Percentiles rank a stretch among this genome's conserved stretches.
phyloP scores from a whole-genome alignment of 1,140 invertebrate genomes.

The Rhyacophila brunnea region DNA sequence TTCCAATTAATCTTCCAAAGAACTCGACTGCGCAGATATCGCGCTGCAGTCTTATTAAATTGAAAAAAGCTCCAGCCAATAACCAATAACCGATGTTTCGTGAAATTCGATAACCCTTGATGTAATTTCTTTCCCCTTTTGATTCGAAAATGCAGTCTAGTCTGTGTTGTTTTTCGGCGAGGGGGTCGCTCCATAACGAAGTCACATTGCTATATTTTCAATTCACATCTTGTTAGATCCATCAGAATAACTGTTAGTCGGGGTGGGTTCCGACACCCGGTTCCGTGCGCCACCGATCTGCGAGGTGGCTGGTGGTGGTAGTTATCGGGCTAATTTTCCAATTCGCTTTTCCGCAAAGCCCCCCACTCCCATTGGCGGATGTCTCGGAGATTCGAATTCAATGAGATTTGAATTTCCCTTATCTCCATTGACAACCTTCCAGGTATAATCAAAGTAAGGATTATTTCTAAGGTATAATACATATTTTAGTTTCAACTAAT shows the following conservation, averaged over 20 bases:
- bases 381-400: conserved; percentile 30
- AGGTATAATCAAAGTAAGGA: no score
- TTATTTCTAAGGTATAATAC: no score
- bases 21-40: no score
- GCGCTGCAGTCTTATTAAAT: no score
- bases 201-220: no score
- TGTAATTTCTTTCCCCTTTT: not conserved
- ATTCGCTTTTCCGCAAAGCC: conserved; percentile 31
- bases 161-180: no score
- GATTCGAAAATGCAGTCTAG: not conserved
- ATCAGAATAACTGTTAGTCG: conserved; percentile 5
- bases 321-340: conserved; percentile 36
- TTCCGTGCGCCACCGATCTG: conserved; percentile 8
- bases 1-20: no score
- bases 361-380: conserved; percentile 15
- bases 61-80: no score
- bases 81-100: no score
- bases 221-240: not conserved
- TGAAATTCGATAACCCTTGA: no score
- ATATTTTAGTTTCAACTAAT: no score
- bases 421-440: not conserved
- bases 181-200: no score
- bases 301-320: conserved; percentile 3
- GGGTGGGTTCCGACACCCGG: conserved; percentile 10
- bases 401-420: conserved; percentile 34